phyloP scores from a whole-genome alignment of 2,113 vertebrate genomes.

The Onychostruthus taczanowskii region DNA sequence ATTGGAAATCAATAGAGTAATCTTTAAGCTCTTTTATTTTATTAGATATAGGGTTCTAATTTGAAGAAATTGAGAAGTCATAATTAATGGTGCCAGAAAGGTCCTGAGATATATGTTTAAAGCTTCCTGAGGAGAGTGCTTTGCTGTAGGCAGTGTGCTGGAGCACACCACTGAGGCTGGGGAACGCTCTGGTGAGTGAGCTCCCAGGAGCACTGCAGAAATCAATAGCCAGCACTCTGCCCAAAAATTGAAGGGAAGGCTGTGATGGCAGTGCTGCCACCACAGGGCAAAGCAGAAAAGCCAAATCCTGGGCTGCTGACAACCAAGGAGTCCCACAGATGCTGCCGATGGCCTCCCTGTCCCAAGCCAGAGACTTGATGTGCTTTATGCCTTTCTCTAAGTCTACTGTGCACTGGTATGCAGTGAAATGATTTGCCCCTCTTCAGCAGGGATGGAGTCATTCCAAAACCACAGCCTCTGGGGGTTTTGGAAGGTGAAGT shows the following conservation, averaged over 20 bases:
- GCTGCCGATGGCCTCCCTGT: fast-evolving
- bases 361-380: fast-evolving
- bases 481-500: background rate
- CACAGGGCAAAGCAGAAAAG: background rate
- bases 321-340: background rate
- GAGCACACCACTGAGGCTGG: fast-evolving
- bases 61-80: background rate
- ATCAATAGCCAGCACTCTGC: background rate
- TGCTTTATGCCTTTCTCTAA: background rate
- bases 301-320: background rate
- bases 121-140: background rate
- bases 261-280: background rate
- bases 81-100: background rate
- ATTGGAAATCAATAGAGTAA: slow-evolving; percentile 30
- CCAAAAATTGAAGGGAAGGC: background rate
- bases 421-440: background rate
- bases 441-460: background rate
- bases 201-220: background rate
- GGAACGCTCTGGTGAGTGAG: fast-evolving
- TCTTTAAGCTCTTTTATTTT: slow-evolving; percentile 50
- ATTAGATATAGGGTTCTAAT: slow-evolving; percentile 39
- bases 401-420: fast-evolving
- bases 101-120: background rate
- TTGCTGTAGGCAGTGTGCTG: background rate
- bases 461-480: background rate